Evolutionary conservation across 2,888 invertebrate genomes (phyloP), one percentile per base, ranked within the genome.

Genomic region (Lepidocyrtoides sp.): DNA sequence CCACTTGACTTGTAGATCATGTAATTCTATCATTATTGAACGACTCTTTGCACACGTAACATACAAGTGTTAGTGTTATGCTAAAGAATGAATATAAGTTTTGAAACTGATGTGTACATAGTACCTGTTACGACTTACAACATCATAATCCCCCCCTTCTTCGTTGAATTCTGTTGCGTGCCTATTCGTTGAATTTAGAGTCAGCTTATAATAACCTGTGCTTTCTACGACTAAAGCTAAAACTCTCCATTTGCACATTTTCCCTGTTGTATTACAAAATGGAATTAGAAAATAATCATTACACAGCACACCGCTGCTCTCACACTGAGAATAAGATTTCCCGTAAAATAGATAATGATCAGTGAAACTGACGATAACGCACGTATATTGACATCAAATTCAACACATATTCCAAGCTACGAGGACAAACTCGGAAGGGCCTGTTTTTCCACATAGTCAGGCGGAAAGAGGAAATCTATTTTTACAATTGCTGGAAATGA

Each of bases 1-100:
- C 75, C 48, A 48, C 75, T 75, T 75, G 75, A 75, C 75, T 48
- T 48, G 44, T 75, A n/a, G 75, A 75, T 75, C 75, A 75, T 48
- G 23, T 75, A 75, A 75, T 75, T 48, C 48, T 14, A 75, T 75
- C 32, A 69, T 69, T 69, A 69, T 20, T 69, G 69, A 69, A 17
- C n/a, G 41, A 41, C 17, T 69, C 41, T 75, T 36, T 44, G 2
- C 44, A 44, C 72, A 72, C 23, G n/a, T 36, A 36, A 36, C 7
- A 7, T 8, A 69, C 17, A 69, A 4, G 20, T 44, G 8, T 41
- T 10, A 14, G 23, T n/a, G 17, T 66, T 32, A 29, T 63, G 63
- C 63, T 8, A 32, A 48, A 4, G 41, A 69, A 69, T 41, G 41
- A 10, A 72, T 23, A 20, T 44, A 48, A n/a, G 36, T 36, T 36